A percentile compares a stretch with the other conserved stretches of the same genome.
Evolutionary conservation across 2,113 vertebrate genomes (phyloP).

Genomic region (Andinoacara biseriatus): DNA sequence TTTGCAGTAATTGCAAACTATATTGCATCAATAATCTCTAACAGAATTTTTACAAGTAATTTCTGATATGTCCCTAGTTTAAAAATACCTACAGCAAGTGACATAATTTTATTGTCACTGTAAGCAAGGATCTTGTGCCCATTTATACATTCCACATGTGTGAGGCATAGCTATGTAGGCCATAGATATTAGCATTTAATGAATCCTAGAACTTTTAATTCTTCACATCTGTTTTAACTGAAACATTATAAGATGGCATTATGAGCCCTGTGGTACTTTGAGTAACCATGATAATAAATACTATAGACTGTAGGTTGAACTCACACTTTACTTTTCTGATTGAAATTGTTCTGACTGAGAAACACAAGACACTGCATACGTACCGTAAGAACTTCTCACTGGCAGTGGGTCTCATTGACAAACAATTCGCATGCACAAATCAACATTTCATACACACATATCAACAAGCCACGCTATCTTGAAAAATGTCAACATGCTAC

Average conservation of each 20-base stretch:
- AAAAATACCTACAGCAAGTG: background rate
- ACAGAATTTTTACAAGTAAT: conserved; percentile 17
- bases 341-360: background rate
- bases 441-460: too few species aligned
- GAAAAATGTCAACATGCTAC: too few species aligned
- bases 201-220: background rate
- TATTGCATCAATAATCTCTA: conserved; percentile 40
- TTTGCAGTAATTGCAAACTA: conserved; percentile 45
- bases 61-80: background rate
- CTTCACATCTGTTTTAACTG: background rate
- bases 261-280: background rate
- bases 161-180: background rate
- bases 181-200: background rate
- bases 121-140: background rate
- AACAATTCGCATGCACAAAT: too few species aligned
- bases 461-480: too few species aligned
- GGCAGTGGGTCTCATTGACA: too few species aligned
- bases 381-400: too few species aligned
- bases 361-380: too few species aligned
- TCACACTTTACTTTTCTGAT: background rate
- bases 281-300: background rate
- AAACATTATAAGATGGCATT: conserved; percentile 5
- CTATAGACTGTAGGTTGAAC: background rate
- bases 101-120: background rate
- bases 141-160: background rate